A percentile compares a stretch with the other conserved stretches of the same genome.
Conservation (phyloP, 2,113 vertebrate genomes). For the Rhipidura dahli region DNA sequence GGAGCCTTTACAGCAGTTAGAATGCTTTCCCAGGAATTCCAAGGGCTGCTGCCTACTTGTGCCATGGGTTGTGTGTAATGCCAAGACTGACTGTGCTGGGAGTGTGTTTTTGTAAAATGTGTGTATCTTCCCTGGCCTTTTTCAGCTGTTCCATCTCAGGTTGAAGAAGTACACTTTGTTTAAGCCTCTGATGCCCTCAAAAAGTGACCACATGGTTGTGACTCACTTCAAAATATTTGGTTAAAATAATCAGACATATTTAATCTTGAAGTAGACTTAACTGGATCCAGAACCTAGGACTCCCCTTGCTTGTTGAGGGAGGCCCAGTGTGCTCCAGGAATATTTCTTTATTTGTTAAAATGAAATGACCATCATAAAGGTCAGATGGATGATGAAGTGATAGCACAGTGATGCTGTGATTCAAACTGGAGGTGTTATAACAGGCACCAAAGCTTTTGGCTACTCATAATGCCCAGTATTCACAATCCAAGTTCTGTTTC, state of each 20-base stretch:
- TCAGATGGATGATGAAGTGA: not conserved
- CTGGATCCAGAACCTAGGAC: not conserved
- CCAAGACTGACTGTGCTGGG: slow-evolving; percentile 70
- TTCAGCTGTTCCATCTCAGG: slow-evolving; percentile 83
- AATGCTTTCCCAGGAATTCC: not conserved
- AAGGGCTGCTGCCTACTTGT: slow-evolving; percentile 26
- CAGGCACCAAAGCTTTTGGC: not conserved
- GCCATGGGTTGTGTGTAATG: slow-evolving; percentile 79
- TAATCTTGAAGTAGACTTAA: not conserved
- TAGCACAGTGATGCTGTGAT: not conserved
- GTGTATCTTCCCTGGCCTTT: slow-evolving; percentile 69
- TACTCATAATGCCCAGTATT: not conserved
- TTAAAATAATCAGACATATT: not conserved
- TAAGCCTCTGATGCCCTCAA: slow-evolving; percentile 76
- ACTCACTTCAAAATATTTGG: slow-evolving; percentile 80
- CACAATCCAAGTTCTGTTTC: not conserved
- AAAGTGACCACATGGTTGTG: slow-evolving; percentile 76
- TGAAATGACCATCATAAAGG: not conserved
- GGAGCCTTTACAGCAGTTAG: not conserved
- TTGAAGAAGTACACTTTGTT: slow-evolving; percentile 78
- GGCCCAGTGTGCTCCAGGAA: not conserved
- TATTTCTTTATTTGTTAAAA: not conserved
- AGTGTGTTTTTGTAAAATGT: slow-evolving; percentile 75
- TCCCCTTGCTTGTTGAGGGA: not conserved
- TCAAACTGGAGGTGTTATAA: not conserved